Base-by-base conservation (phyloP, 2,113 vertebrate genomes). In the Tapirus terrestris region DNA sequence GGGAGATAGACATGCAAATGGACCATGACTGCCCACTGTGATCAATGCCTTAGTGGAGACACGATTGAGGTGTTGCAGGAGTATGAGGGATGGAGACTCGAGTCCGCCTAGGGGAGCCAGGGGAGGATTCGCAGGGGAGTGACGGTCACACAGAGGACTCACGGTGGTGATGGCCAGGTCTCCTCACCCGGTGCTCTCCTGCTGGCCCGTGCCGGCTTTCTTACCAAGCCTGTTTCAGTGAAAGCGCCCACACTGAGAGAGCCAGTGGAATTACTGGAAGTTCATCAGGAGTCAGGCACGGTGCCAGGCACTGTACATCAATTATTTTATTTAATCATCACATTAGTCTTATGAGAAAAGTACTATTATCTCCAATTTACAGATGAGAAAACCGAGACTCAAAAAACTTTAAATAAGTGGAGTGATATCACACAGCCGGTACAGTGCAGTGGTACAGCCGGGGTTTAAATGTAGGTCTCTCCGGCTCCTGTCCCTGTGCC, bases 281-380 rank as follows among this genome's bases (percentile, higher is more conserved):
- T 81, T 91, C 58, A 70, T 68, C 43, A 70, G 25, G 89, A n/a
- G 36, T 91, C 63, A 80, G 61, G 48, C n/a, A 68, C 27, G 70
- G 60, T 90, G 33, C 6, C 5, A 20, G 73, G 60, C 10, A 65
- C 60, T 39, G 39, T 33, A 21, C 5, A 13, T 31, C 39, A 56
- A n/a, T 68, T 91, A n/a, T n/a, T 48, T 60, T 29, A 68, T 43
- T 68, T 81, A 81, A 51, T 56, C 31, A 45, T 45, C 6, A 27
- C 12, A 43, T 58, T n/a, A 81, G 76, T 27, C 29, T n/a, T 80
- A 70, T 33, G 29, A 91, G 27, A 29, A 20, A 70, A 11, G 48
- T 43, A 53, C 8, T 58, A 45, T 31, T 48, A 36, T 21, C 58
- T 79, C 73, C 25, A 21, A 23, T 67, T 65, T 51, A 29, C 2